phyloP scores from a whole-genome alignment of 2,888 invertebrate genomes.

The Hymenopus coronatus region DNA sequence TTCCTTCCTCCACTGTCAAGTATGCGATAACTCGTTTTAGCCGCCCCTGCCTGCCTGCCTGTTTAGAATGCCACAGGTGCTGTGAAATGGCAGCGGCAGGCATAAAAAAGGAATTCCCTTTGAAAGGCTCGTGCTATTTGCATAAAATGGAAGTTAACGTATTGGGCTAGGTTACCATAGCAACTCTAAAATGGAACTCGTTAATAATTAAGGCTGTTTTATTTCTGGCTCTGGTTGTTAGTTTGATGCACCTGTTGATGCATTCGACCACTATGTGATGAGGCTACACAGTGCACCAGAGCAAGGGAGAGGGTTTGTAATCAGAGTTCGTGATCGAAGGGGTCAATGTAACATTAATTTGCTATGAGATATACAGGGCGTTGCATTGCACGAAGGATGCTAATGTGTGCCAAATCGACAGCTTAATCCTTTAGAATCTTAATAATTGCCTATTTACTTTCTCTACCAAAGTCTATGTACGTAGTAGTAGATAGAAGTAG shows the following conservation, averaged over 20 bases:
- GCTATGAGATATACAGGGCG: no score
- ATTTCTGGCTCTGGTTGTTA: neutral
- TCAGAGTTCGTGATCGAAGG: no score
- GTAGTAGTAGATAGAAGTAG: no score
- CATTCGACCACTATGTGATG: neutral
- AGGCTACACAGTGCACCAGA: no score
- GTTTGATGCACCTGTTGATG: neutral
- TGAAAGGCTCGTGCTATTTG: neutral
- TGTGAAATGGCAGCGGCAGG: neutral
- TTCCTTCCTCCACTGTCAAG: neutral
- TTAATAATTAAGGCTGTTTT: neutral
- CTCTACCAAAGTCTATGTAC: no score
- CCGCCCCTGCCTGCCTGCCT: neutral
- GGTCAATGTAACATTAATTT: no score
- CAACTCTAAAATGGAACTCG: neutral
- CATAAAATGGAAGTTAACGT: neutral
- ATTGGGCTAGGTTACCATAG: neutral
- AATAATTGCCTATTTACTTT: no score
- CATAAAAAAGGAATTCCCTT: neutral
- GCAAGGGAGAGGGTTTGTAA: no score
- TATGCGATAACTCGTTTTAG: neutral
- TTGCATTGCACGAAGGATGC: no score
- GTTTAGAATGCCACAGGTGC: neutral
- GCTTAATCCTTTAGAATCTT: no score
- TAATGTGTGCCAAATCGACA: no score